Conservation (phyloP, 1,140 invertebrate species). For the Dreissena rostriformis region DNA sequence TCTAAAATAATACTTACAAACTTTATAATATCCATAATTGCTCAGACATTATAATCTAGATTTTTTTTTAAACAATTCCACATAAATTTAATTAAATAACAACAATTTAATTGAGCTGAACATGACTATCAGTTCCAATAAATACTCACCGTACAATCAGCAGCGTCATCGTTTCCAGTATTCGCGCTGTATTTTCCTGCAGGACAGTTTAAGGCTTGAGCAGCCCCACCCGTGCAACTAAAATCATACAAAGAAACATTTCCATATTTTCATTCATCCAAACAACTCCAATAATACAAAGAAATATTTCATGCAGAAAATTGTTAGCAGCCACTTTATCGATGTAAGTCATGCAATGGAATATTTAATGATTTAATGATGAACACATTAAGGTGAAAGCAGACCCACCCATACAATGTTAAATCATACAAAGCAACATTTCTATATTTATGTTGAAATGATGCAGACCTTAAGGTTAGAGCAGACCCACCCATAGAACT, state of each 20-base stretch:
- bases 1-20: too few relatives aligned
- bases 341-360: neutral
- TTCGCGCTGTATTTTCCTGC: constrained; percentile 66
- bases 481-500: neutral
- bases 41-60: too few relatives aligned
- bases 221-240: constrained; percentile 71
- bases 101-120: too few relatives aligned
- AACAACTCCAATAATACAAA: neutral
- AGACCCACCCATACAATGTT: neutral
- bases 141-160: constrained; percentile 68
- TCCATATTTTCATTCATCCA: neutral
- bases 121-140: too few relatives aligned
- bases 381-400: neutral
- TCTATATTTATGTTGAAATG: too few relatives aligned
- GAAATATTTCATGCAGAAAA: neutral
- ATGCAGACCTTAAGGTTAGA: neutral
- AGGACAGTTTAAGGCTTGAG: constrained; percentile 60
- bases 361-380: neutral
- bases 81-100: too few relatives aligned
- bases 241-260: neutral
- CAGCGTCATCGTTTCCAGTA: constrained; percentile 43
- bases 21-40: too few relatives aligned
- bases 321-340: neutral
- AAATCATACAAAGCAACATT: neutral
- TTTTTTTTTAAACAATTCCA: too few relatives aligned